phyloP scores from a whole-genome alignment of 1,140 invertebrate species.

The Formica selysi region DNA sequence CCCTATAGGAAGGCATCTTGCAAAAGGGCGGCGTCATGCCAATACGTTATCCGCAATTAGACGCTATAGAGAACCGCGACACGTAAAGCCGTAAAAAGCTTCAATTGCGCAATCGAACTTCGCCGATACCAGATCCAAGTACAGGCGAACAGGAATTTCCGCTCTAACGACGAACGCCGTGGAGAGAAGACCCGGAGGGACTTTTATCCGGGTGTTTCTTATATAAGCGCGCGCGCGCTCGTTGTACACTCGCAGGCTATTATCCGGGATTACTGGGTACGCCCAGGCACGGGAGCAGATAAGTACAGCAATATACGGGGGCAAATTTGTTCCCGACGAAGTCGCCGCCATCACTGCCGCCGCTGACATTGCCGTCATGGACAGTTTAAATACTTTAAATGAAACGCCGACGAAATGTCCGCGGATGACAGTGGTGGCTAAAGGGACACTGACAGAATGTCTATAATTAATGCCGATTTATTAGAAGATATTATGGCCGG shows the following conservation, averaged over 20 bases:
- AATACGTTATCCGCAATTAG: conserved; percentile 58
- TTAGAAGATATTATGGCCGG: conserved; percentile 61
- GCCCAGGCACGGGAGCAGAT: conserved; percentile 55
- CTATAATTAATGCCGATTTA: conserved; percentile 66
- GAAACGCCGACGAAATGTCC: conserved; percentile 55
- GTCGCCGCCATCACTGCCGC: not conserved
- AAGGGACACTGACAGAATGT: conserved; percentile 37
- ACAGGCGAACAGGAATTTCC: conserved; percentile 51
- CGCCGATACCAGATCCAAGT: conserved; percentile 48
- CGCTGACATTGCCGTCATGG: conserved; percentile 33
- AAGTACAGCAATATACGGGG: conserved; percentile 68
- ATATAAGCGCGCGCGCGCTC: conserved; percentile 40
- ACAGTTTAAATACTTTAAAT: conserved; percentile 73
- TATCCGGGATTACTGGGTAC: conserved; percentile 69
- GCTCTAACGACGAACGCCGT: conserved; percentile 25
- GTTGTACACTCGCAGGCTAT: conserved; percentile 65
- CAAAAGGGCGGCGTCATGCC: conserved; percentile 27
- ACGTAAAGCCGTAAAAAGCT: conserved; percentile 63
- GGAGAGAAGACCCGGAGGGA: conserved; percentile 28
- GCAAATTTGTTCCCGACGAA: conserved; percentile 68
- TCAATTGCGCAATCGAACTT: conserved; percentile 61
- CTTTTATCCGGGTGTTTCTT: conserved; percentile 67
- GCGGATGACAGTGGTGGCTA: conserved; percentile 43
- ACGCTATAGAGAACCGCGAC: conserved; percentile 51
- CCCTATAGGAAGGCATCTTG: conserved; percentile 14